phyloP scores from a whole-genome alignment of 2,113 vertebrate genomes.

The Sinocyclocheilus anshuiensis region DNA sequence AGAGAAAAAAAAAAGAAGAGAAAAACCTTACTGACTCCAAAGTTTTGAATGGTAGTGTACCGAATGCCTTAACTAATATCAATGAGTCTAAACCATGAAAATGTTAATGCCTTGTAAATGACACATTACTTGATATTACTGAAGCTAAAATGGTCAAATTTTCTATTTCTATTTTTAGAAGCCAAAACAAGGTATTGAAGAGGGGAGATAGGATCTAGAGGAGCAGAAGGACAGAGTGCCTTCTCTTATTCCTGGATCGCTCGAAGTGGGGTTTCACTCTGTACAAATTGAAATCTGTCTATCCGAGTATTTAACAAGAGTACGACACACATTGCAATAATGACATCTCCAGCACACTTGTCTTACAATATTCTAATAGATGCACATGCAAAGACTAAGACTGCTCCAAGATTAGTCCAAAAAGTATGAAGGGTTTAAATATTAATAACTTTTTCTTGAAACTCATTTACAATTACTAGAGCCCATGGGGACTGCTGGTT shows the following conservation, averaged over 20 bases:
- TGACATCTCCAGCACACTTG: background rate
- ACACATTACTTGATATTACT: background rate
- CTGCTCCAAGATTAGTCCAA: conserved; percentile 9
- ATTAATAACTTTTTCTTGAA: conserved; percentile 20
- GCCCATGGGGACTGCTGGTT: background rate
- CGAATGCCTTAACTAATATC: too few species aligned
- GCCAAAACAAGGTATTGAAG: background rate
- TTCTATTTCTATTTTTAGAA: background rate
- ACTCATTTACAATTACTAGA: background rate
- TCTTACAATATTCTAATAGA: conserved; percentile 2
- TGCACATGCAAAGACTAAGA: background rate
- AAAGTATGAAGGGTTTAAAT: conserved; percentile 25
- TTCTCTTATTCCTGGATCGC: background rate
- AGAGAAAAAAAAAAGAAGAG: too few species aligned
- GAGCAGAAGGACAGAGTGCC: background rate
- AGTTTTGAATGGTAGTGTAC: background rate
- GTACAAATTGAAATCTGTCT: background rate
- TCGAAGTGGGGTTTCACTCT: background rate
- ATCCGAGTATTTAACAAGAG: background rate
- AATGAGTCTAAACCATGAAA: background rate
- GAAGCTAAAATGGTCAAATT: background rate
- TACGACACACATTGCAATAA: background rate
- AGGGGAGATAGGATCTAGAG: background rate
- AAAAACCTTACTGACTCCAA: background rate
- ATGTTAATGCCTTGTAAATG: background rate